A percentile compares a stretch with the other conserved stretches of the same genome.
These are phyloP conservation scores for silkworm (Bombyx mori) DNA, from an alignment of 1,140 invertebrate species.

Conservation along the genomic window DNA sequence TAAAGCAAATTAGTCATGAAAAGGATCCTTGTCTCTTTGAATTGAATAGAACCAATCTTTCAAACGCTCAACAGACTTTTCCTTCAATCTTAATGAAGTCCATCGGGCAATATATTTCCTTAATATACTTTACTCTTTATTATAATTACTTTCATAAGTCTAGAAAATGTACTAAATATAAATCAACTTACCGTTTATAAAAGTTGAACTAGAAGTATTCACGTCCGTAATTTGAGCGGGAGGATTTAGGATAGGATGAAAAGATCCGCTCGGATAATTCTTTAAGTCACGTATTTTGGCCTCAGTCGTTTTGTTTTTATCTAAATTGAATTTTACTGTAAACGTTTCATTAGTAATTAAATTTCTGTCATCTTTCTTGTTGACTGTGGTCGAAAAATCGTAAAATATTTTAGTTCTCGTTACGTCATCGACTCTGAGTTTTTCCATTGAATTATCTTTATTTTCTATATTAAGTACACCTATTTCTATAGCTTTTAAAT, in stretches of 20 bases:
- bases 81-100: too few species aligned
- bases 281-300: too few species aligned
- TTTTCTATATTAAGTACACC: conserved; percentile 1
- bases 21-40: too few species aligned
- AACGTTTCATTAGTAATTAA: conserved; percentile 7
- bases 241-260: conserved; percentile 11
- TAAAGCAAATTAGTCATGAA: too few species aligned
- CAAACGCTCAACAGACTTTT: too few species aligned
- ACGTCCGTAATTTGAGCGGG: conserved; percentile 23
- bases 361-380: conserved; percentile 19
- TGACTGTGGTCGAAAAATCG: conserved; percentile 46
- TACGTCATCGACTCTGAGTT: conserved; percentile 47
- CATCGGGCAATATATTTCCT: too few species aligned
- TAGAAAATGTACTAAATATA: not conserved
- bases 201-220: conserved; percentile 23
- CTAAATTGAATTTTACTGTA: conserved; percentile 3
- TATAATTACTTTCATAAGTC: too few species aligned
- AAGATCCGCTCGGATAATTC: conserved; percentile 19
- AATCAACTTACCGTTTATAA: conserved; percentile 34
- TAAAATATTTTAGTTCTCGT: conserved; percentile 47
- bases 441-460: conserved; percentile 37
- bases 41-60: too few species aligned
- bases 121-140: too few species aligned
- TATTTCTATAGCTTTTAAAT: not conserved
- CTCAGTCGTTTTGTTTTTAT: conserved; percentile 11